Evolutionary conservation across 2,888 invertebrate genomes (phyloP), one percentile per base, ranked within the genome.

Genomic region (Lissocephala sabroskyi): DNA sequence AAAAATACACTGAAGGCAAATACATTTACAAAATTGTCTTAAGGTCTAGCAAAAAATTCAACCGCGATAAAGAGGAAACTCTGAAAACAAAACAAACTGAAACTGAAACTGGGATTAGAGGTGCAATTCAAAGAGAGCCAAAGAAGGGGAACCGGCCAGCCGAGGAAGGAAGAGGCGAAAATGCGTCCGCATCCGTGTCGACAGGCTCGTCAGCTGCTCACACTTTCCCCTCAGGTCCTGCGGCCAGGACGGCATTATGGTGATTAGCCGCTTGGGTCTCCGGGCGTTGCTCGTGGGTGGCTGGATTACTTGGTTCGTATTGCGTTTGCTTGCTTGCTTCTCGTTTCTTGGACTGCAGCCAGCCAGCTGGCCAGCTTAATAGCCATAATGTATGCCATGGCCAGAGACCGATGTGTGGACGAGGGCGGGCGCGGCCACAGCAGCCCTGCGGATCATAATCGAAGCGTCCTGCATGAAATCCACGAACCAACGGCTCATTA

Each of bases 331-430:
- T n/a, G n/a, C 54, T 47, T 33, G 64, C 65, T 14, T 41, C 46
- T 2, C 47, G 46, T 52, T 52, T 36, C 5, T 44, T 39, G 30
- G 35, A 37, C 14, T 47, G 56, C 28, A 55, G 33, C 9, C 9
- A 17, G 18, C 32, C 7, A 45, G 42, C 6, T 33, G 37, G 32
- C 23, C 30, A 36, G 47, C 51, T 47, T 82, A 84, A 63, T 84
- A 84, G 50, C 81, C 85, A 68, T 83, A 83, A 53, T 84, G 84
- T 16, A 82, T 70, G 57, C 85, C 85, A 68, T 84, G 85, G 49
- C 84, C 85, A 33, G 81, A 78, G 59, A 83, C 81, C 49, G 85
- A 81, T 71, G 85, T 79, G 62, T 84, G 83, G 56, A 84, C 83
- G 56, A 84, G 59, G 36, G 83, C 83, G 50, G 85, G 84, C 29